Evolutionary conservation across 1,140 invertebrate genomes (phyloP).

Genomic region (Mesaphorura yosii): DNA sequence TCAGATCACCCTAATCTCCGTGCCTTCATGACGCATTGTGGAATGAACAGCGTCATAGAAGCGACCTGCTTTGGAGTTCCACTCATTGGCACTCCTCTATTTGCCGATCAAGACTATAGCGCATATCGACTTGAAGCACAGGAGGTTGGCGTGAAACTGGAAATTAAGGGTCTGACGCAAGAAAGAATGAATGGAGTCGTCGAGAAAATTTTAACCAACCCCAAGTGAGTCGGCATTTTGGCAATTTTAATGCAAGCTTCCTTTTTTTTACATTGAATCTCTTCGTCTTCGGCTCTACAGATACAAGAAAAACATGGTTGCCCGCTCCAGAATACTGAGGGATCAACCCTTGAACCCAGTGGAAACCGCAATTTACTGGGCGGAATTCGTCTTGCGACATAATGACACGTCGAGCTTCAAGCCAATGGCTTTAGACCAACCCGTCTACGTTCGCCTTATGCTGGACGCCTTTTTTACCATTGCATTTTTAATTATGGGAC

Average conservation of each 20-base stretch:
- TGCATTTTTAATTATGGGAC: too few relatives aligned
- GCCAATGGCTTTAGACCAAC: too few relatives aligned
- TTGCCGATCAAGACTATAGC: conserved; percentile 26
- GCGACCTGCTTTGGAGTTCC: conserved; percentile 25
- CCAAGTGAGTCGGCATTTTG: conserved; percentile 13
- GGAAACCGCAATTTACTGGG: conserved; percentile 33
- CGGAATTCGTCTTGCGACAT: conserved; percentile 34
- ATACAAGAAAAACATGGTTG: conserved; percentile 10
- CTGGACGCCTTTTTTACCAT: too few relatives aligned
- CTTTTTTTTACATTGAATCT: neutral
- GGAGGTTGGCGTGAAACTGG: conserved; percentile 22
- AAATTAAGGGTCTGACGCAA: conserved; percentile 14
- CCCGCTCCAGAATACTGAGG: neutral
- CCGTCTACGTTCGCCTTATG: too few relatives aligned
- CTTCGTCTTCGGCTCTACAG: neutral
- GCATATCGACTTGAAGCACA: conserved; percentile 13
- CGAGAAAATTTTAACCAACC: conserved; percentile 17
- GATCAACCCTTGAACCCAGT: conserved; percentile 33
- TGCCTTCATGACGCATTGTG: conserved; percentile 29
- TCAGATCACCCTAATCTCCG: conserved; percentile 25
- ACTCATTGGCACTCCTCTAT: conserved; percentile 24
- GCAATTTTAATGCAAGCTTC: neutral
- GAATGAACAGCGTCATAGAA: conserved; percentile 26
- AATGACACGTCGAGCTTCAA: conserved; percentile 29
- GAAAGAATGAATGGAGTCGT: conserved; percentile 17